These are phyloP conservation scores for Phataginus tricuspis DNA, from an alignment of 2,797 vertebrate genomes.

Conservation along the genomic window DNA sequence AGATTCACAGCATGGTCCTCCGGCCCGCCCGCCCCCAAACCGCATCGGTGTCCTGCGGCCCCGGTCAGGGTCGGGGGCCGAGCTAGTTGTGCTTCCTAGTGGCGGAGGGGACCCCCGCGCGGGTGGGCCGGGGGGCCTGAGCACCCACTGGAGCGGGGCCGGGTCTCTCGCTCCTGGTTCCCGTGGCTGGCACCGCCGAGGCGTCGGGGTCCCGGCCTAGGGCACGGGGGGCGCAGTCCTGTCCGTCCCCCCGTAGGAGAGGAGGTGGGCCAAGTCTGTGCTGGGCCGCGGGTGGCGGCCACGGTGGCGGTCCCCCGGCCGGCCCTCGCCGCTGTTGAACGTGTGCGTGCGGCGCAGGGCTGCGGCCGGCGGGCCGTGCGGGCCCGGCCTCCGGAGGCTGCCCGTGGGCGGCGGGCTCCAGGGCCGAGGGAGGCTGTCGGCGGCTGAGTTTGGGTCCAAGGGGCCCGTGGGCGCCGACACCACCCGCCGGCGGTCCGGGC, in stretches of 20 bases:
- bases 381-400: slow-evolving; percentile 92
- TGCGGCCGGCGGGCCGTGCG: slow-evolving; percentile 77
- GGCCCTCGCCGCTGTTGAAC: slow-evolving; percentile 84
- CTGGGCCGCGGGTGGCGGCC: slow-evolving; percentile 84
- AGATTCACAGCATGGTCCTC: background rate
- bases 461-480: slow-evolving; percentile 94
- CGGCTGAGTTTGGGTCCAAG: slow-evolving; percentile 89
- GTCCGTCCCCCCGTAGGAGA: slow-evolving; percentile 90
- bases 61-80: background rate
- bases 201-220: slow-evolving; percentile 41
- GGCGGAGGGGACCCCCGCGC: slow-evolving; percentile 20
- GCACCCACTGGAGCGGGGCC: slow-evolving; percentile 56
- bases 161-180: slow-evolving; percentile 40
- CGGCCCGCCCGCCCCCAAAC: background rate
- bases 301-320: slow-evolving; percentile 71
- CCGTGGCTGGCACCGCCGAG: slow-evolving; percentile 62
- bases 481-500: slow-evolving; percentile 93
- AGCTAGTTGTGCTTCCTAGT: slow-evolving; percentile 75
- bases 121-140: background rate
- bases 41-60: background rate
- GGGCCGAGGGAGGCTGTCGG: slow-evolving; percentile 85
- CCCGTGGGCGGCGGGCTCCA: slow-evolving; percentile 91
- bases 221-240: slow-evolving; percentile 88
- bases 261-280: slow-evolving; percentile 92
- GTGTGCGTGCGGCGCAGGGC: slow-evolving; percentile 87